Percentiles rank a stretch among this genome's conserved stretches.
phyloP scores from a whole-genome alignment of 2,113 vertebrate species.

The Brachirus orientalis region DNA sequence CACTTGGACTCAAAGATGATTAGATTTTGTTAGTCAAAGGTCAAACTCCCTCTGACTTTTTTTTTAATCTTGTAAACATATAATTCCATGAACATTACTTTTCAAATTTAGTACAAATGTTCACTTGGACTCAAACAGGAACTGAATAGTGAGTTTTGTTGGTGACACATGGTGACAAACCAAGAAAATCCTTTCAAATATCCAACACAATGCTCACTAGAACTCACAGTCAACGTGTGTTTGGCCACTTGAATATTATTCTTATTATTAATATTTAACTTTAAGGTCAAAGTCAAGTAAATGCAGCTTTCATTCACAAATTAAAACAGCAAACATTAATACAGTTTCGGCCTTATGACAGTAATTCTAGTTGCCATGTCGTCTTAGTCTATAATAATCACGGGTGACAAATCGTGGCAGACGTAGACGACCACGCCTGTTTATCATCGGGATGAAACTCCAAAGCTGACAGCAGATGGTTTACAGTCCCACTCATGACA shows the following conservation, averaged over 20 bases:
- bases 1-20: neutral
- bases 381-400: slow-evolving; percentile 43
- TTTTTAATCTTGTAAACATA: too few relatives aligned
- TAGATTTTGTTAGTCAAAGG: neutral
- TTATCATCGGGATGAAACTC: slow-evolving; percentile 41
- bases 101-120: neutral
- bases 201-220: too few relatives aligned
- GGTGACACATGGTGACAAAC: too few relatives aligned
- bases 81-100: too few relatives aligned
- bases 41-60: too few relatives aligned
- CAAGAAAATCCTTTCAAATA: too few relatives aligned
- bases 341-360: neutral
- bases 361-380: neutral
- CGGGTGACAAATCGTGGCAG: slow-evolving; percentile 44
- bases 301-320: neutral
- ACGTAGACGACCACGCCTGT: slow-evolving; percentile 26
- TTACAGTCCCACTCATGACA: slow-evolving; percentile 45
- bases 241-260: too few relatives aligned
- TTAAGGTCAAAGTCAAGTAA: neutral
- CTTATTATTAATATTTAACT: too few relatives aligned
- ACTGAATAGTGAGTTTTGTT: too few relatives aligned
- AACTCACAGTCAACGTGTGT: too few relatives aligned
- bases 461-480: slow-evolving; percentile 47
- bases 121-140: neutral
- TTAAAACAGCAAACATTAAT: neutral